Conservation (phyloP, 2,888 invertebrate species). For the Drosophila antonietae region DNA sequence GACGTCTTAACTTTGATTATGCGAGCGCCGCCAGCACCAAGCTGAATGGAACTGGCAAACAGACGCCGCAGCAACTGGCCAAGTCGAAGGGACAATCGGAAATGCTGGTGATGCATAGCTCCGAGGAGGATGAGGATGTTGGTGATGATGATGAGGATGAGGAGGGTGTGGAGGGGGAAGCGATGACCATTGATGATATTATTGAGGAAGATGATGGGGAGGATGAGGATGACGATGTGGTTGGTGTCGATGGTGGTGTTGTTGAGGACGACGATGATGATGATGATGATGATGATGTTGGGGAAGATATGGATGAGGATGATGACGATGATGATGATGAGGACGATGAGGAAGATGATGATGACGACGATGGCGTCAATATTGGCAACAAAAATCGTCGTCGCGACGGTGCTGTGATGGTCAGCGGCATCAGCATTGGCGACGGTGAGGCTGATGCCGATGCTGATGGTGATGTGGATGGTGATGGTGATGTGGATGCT, state of each 20-base stretch:
- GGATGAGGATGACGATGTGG: conserved; percentile 51
- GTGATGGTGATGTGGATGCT: conserved; percentile 26
- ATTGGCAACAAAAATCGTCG: conserved; percentile 1
- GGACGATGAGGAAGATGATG: conserved; percentile 36
- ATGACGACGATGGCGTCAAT: conserved; percentile 17
- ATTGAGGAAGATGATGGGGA: conserved; percentile 64
- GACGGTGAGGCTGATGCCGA: conserved; percentile 51
- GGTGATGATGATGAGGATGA: conserved; percentile 32
- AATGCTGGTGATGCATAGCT: conserved; percentile 13
- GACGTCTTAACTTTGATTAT: conserved; percentile 25
- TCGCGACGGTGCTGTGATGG: conserved; percentile 10
- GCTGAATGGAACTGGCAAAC: conserved; percentile 44
- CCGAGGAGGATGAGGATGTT: conserved; percentile 32
- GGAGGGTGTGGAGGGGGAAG: conserved; percentile 24
- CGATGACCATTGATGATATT: conserved; percentile 63
- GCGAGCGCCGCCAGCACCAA: conserved; percentile 23
- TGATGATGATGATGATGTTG: conserved; percentile 43
- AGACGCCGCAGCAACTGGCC: conserved; percentile 7
- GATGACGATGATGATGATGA: conserved; percentile 40
- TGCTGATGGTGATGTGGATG: not conserved
- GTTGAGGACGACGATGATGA: conserved; percentile 45
- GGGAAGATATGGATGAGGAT: conserved; percentile 45
- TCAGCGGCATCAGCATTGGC: conserved; percentile 5
- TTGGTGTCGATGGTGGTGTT: conserved; percentile 47
- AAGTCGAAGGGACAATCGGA: conserved; percentile 14